phyloP scores from a whole-genome alignment of 1,140 invertebrate species.

The Bombyx mori region ASM3026992v2 NC_085112.1:16022001-16022500 shows the following conservation, averaged over 20 bases:
- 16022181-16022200: no score
- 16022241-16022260: no score
- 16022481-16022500: slow-evolving; percentile 43
- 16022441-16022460: slow-evolving; percentile 85
- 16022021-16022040: slow-evolving; percentile 27
- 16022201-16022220: no score
- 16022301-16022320: no score
- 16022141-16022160: no score
- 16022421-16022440: slow-evolving; percentile 83
- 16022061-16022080: slow-evolving; percentile 77
- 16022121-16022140: no score
- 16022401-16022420: slow-evolving; percentile 76
- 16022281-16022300: no score
- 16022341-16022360: neutral
- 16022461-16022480: slow-evolving; percentile 75
- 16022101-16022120: no score
- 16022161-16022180: no score
- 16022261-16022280: no score
- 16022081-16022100: slow-evolving; percentile 41
- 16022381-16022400: slow-evolving; percentile 78
- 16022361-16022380: slow-evolving; percentile 79
- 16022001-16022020: slow-evolving; percentile 29
- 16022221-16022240: no score
- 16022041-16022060: slow-evolving; percentile 67
- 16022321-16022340: no score